Evolutionary conservation across 1,140 invertebrate species (phyloP).

Genomic region (Pseudachorutes palmiensis): DNA sequence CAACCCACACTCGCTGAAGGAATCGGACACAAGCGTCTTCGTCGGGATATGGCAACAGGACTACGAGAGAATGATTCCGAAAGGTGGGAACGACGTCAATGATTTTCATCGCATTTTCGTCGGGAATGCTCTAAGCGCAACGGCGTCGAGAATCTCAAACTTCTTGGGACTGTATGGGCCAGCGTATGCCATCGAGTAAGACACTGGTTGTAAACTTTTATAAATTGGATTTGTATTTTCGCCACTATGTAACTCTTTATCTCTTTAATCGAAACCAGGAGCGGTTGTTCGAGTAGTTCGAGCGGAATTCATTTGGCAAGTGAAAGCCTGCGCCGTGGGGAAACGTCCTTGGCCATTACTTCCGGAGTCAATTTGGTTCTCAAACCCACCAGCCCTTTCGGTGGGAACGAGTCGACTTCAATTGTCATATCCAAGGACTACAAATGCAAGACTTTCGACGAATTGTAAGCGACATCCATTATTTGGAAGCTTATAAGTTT

Average conservation of each 20-base stretch:
- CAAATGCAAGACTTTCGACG: slow-evolving; percentile 21
- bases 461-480: neutral
- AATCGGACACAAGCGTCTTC: slow-evolving; percentile 19
- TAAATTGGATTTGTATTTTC: neutral
- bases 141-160: slow-evolving; percentile 1
- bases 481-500: slow-evolving; percentile 39
- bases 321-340: slow-evolving; percentile 12
- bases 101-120: slow-evolving; percentile 10
- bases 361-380: slow-evolving; percentile 28
- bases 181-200: neutral
- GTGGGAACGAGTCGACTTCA: neutral
- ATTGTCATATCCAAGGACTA: slow-evolving; percentile 12
- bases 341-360: slow-evolving; percentile 18
- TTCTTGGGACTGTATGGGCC: slow-evolving; percentile 17
- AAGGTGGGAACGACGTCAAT: neutral
- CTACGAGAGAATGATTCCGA: slow-evolving; percentile 12
- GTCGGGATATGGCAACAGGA: slow-evolving; percentile 23
- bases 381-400: slow-evolving; percentile 1
- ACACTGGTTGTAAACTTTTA: neutral
- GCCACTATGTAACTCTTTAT: neutral
- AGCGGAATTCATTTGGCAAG: slow-evolving; percentile 25
- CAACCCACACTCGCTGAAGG: slow-evolving; percentile 11
- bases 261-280: too few species aligned
- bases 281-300: slow-evolving; percentile 21
- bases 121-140: slow-evolving; percentile 19